Evolutionary conservation across 1,140 invertebrate species (phyloP), one percentile per base, ranked within the genome.

Genomic region (Euglossa dilemma): DNA sequence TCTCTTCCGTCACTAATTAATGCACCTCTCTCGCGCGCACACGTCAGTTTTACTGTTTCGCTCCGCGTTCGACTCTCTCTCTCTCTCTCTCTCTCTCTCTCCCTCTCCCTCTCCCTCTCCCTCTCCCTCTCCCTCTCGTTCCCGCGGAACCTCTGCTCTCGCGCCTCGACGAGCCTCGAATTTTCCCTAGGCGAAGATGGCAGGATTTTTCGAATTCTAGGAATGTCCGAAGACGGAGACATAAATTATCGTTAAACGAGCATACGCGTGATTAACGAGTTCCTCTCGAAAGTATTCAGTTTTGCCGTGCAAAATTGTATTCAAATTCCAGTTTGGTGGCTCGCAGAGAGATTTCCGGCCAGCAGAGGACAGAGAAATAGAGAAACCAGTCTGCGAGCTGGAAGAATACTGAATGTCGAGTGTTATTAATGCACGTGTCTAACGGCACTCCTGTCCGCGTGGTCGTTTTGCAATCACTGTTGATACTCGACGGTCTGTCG

Each of bases 1-100:
- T 88, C 89, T 90, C 88, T 87, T 80, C 80, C 87, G 84, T 78
- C 84, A 86, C 86, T 92, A 92, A 92, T 92, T 92, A 91, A 90
- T 92, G 87, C 85, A 87, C 86, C 74, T 87, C 85, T 82, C 66
- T 76, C 72, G 16, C 43, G 36, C 50, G 47, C 18, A 78, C 79
- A 87, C 87, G 84, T 88, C 87, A 80, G 69, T 85, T 84, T 81
- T 70, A 77, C 80, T 72, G 79, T 57, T 75, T 66, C 61, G 47
- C 47, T 57, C 72, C 56, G 25, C 57, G 54, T 8, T 20, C 9
- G 14, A 16, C 61, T 23, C 45, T 12, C 47, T 57, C n/a, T 23
- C 23, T 20, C 43, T 1, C 18, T 20, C 63, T 25, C 43, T n/a
- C 45, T 52, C 25, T n/a, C 25, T 16, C 36, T 6, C 23, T 54